A percentile compares a stretch with the other conserved stretches of the same genome.
Conservation (phyloP, 2,888 invertebrate species). For the Coleophora deauratella region DNA sequence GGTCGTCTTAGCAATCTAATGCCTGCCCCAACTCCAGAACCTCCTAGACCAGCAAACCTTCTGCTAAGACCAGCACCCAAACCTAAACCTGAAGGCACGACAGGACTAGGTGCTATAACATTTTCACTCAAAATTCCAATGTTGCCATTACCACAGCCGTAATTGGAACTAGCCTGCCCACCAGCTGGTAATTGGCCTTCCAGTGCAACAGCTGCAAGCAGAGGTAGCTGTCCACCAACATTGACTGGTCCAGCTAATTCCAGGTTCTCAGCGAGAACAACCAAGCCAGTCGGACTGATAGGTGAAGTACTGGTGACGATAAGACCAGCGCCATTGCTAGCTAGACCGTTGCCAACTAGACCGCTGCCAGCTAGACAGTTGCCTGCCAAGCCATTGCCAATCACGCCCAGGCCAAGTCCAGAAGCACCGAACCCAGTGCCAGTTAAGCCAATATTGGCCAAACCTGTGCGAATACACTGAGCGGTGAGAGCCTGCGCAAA, state of each 20-base stretch:
- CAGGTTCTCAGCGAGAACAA: constrained; percentile 22
- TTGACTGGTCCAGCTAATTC: constrained; percentile 19
- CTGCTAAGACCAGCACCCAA: too few species aligned
- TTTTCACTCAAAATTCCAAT: neutral
- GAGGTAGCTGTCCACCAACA: constrained; percentile 22
- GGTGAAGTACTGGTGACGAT: constrained; percentile 20
- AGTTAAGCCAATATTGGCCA: too few species aligned
- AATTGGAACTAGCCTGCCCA: neutral
- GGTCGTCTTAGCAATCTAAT: too few species aligned
- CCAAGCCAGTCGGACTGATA: constrained; percentile 11
- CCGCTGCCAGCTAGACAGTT: constrained; percentile 7
- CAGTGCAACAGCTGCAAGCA: constrained; percentile 20
- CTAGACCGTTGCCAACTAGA: constrained; percentile 6
- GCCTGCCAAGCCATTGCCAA: too few species aligned
- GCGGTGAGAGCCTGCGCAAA: too few species aligned
- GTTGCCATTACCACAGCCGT: neutral
- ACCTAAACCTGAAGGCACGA: too few species aligned
- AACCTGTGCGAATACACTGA: too few species aligned
- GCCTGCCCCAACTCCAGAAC: too few species aligned
- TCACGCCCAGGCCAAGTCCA: too few species aligned
- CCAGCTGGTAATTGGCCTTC: constrained; percentile 9
- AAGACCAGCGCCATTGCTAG: constrained; percentile 16
- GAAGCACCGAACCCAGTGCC: too few species aligned
- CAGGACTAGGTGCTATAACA: too few species aligned
- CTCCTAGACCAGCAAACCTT: too few species aligned